These are phyloP conservation scores for Tipula lateralis DNA, from an alignment of 2,888 invertebrate genomes.

Conservation along the genomic window DNA sequence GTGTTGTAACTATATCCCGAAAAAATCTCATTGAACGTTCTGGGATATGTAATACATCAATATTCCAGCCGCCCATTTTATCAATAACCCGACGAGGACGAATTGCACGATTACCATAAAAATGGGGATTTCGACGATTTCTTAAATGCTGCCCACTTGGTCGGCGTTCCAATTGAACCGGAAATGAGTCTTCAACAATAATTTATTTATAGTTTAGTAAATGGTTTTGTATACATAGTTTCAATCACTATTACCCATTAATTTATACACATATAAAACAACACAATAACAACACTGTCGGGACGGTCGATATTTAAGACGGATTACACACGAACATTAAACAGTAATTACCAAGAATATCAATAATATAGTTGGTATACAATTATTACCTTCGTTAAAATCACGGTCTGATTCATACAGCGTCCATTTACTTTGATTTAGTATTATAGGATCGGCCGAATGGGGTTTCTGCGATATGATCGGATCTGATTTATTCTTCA, in stretches of 20 bases:
- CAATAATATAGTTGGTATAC: background rate
- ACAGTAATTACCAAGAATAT: too few species aligned
- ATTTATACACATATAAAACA: background rate
- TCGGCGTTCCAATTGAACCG: background rate
- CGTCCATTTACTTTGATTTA: background rate
- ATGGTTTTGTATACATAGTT: background rate
- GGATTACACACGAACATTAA: too few species aligned
- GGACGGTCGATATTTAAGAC: background rate
- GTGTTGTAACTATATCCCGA: slow-evolving; percentile 78
- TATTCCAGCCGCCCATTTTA: slow-evolving; percentile 46
- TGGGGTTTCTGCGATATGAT: background rate
- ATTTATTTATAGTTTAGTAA: background rate
- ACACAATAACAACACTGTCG: background rate
- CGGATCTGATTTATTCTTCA: background rate
- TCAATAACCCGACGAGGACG: slow-evolving; percentile 41
- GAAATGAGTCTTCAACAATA: slow-evolving; percentile 2
- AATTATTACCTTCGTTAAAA: background rate
- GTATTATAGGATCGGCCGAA: background rate
- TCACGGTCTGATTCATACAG: background rate
- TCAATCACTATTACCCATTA: background rate
- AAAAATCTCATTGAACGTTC: slow-evolving; percentile 67
- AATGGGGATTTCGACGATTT: slow-evolving; percentile 2
- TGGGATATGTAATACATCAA: slow-evolving; percentile 48
- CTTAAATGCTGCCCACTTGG: background rate
- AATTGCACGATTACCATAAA: background rate